Conservation (phyloP, 2,797 vertebrate genomes). For the Poecile montanus region DNA sequence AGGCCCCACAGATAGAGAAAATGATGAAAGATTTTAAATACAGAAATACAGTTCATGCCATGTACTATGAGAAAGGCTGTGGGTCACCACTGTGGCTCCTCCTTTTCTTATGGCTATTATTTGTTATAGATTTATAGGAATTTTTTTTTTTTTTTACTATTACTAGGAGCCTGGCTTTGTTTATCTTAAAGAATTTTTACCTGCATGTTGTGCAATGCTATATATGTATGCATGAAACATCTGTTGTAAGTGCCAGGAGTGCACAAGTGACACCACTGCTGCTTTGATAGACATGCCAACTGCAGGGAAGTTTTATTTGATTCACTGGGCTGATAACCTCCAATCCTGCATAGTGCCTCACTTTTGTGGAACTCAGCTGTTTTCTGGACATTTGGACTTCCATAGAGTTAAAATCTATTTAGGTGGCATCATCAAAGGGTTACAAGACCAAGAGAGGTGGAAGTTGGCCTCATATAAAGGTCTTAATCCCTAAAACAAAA, state of each 20-base stretch:
- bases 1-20: neutral
- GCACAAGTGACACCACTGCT: neutral
- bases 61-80: neutral
- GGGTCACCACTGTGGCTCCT: neutral
- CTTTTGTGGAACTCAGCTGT: neutral
- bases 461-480: neutral
- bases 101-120: neutral
- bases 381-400: neutral
- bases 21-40: neutral
- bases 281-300: neutral
- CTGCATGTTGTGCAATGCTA: neutral
- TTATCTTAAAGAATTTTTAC: neutral
- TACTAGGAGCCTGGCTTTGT: neutral
- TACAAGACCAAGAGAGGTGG: neutral
- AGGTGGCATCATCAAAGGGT: neutral
- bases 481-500: neutral
- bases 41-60: neutral
- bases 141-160: neutral
- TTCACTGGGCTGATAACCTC: neutral
- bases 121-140: neutral
- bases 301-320: neutral
- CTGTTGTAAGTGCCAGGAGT: neutral
- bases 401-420: neutral
- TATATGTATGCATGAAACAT: fast-evolving
- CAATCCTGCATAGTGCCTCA: neutral